Base-by-base conservation (phyloP, 1,140 invertebrate genomes). In the Nomia melanderi region DNA sequence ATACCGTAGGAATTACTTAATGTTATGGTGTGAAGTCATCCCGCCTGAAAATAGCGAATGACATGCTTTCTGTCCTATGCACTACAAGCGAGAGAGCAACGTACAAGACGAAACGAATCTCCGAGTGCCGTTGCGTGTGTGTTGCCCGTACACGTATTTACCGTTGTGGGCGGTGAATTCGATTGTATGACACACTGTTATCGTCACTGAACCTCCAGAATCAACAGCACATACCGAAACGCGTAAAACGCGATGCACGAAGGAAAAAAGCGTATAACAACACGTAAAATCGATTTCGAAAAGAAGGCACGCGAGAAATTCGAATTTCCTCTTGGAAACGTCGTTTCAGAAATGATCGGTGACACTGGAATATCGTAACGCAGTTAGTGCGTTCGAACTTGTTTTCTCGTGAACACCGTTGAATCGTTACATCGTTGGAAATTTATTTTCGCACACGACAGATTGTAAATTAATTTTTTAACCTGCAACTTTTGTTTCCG, bases 31-130 rank as follows among this genome's bases (percentile, higher is more conserved):
- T 85, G 82, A 85, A 77, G 53, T 85, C 82, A 84, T 78, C 36
- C 31, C 27, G 7, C 23, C 66, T 78, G 82, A 63, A 85, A 85
- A 85, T 85, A 85, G 60, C 44, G n/a, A 71, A 65, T 85, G 82
- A 83, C 73, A 80, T 41, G 20, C 41, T 54, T 70, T 67, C 39
- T 54, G 54, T 39, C 8, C n/a, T 20, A 20, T 17, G 23, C 56
- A 53, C n/a, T 44, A 44, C 41, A 17, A 44, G 41, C 41, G 23
- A 47, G 23, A 47, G 41, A 33, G 17, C 5, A 41, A 63, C 31
- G 36, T 20, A 41, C 12, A 0, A 57, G 36, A n/a, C n/a, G 29
- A 17, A 14, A 57, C 9, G 59, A 39, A 50, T 65, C 17, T 27
- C 41, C 12, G 12, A 44, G 27, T 50, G 20, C 8, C 27, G 7